A percentile compares a stretch with the other conserved stretches of the same genome.
phyloP scores from a whole-genome alignment of 2,888 invertebrate genomes.

The Rhimphoctona megacephalus region DNA sequence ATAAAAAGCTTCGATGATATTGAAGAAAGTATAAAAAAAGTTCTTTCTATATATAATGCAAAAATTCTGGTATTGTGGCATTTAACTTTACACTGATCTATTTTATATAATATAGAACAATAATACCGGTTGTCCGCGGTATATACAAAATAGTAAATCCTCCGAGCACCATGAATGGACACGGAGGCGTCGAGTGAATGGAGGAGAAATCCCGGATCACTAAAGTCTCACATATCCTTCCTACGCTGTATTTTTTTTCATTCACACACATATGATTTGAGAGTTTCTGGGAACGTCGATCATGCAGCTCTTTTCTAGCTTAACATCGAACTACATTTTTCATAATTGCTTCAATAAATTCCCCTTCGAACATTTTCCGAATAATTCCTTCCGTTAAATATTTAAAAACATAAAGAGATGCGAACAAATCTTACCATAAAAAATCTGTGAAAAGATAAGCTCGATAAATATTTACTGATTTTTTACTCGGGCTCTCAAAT shows the following conservation, averaged over 20 bases:
- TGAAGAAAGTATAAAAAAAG: not conserved
- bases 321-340: not conserved
- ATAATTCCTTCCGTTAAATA: not conserved
- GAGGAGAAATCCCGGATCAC: constrained; percentile 67
- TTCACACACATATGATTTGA: not conserved
- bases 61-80: not conserved
- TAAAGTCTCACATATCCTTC: constrained; percentile 66
- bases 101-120: constrained; percentile 63
- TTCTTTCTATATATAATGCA: not conserved
- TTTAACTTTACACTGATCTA: constrained; percentile 9
- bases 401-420: not conserved
- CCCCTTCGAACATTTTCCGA: not conserved
- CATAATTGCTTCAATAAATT: not conserved
- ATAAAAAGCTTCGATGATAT: not conserved
- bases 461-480: not conserved
- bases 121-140: constrained; percentile 63
- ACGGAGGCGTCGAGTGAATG: constrained; percentile 80
- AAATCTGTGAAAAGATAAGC: constrained; percentile 6
- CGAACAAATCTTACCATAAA: not conserved
- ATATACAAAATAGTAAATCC: constrained; percentile 71
- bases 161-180: constrained; percentile 81
- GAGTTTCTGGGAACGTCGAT: not conserved
- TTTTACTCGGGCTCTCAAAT: not conserved
- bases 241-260: constrained; percentile 69
- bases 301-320: not conserved